Percentiles rank a stretch among this genome's conserved stretches.
Conservation (phyloP, 53 echinoderm and acorn worm genomes). For the Crossaster papposus region DNA sequence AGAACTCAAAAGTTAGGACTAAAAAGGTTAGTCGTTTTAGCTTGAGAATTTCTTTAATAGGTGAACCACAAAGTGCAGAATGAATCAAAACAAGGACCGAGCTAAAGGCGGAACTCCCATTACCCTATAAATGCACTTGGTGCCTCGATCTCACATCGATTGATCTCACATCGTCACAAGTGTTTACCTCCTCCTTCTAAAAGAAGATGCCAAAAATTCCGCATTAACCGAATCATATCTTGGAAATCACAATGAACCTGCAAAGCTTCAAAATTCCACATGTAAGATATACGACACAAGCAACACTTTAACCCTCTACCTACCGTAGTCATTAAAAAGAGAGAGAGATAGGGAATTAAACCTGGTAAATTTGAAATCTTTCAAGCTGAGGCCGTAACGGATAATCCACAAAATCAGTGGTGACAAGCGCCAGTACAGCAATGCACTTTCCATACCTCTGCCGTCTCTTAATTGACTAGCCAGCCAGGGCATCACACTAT, state of each 20-base stretch:
- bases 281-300: neutral
- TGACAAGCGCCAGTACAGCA: conserved; percentile 28
- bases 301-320: neutral
- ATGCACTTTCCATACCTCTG: conserved; percentile 42
- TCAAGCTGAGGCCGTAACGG: conserved; percentile 24
- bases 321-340: neutral
- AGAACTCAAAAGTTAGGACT: too few relatives aligned
- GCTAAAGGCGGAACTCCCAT: neutral
- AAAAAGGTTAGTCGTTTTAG: too few relatives aligned
- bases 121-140: neutral
- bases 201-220: conserved; percentile 27
- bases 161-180: neutral
- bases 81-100: too few relatives aligned
- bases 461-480: conserved; percentile 41
- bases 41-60: too few relatives aligned
- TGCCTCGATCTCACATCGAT: neutral
- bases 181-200: neutral
- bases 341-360: conserved; percentile 36
- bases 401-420: conserved; percentile 40
- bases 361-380: conserved; percentile 40
- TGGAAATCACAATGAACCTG: conserved; percentile 39
- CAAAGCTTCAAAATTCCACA: neutral
- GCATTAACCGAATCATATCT: conserved; percentile 2
- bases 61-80: too few relatives aligned
- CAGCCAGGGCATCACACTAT: conserved; percentile 56